Evolutionary conservation across 1,140 invertebrate genomes (phyloP).

Genomic region (Brachionus paranguensis): DNA sequence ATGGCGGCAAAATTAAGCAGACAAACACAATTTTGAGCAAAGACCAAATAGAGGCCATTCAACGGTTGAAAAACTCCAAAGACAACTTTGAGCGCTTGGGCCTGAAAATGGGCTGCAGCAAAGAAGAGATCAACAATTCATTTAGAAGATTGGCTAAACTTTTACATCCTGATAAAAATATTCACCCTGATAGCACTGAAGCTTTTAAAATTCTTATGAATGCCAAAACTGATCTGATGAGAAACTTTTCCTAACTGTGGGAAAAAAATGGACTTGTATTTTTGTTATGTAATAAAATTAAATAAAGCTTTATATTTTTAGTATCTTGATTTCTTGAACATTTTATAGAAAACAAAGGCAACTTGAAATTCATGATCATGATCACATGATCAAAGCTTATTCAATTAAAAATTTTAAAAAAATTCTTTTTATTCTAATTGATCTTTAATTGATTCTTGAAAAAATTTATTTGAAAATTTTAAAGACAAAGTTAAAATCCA

Average conservation of each 20-base stretch:
- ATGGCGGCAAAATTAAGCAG: slow-evolving; percentile 48
- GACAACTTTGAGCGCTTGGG: slow-evolving; percentile 53
- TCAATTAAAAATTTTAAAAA: no score
- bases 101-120: slow-evolving; percentile 47
- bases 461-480: no score
- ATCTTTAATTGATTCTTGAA: background rate
- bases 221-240: slow-evolving; percentile 50
- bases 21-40: slow-evolving; percentile 53
- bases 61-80: slow-evolving; percentile 52
- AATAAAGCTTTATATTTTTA: background rate
- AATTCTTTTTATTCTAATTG: no score
- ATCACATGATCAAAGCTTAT: no score
- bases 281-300: background rate
- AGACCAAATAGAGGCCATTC: slow-evolving; percentile 55
- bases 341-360: no score
- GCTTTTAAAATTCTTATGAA: slow-evolving; percentile 57
- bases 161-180: slow-evolving; percentile 58
- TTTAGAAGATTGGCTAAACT: slow-evolving; percentile 56
- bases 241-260: slow-evolving; percentile 38
- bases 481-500: no score
- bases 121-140: slow-evolving; percentile 57
- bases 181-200: slow-evolving; percentile 57
- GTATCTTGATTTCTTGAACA: no score
- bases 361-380: no score
- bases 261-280: background rate